Percentiles rank a stretch among this genome's conserved stretches.
phyloP scores from a whole-genome alignment of 2,797 vertebrate genomes.

The Sebastes reedi region DNA sequence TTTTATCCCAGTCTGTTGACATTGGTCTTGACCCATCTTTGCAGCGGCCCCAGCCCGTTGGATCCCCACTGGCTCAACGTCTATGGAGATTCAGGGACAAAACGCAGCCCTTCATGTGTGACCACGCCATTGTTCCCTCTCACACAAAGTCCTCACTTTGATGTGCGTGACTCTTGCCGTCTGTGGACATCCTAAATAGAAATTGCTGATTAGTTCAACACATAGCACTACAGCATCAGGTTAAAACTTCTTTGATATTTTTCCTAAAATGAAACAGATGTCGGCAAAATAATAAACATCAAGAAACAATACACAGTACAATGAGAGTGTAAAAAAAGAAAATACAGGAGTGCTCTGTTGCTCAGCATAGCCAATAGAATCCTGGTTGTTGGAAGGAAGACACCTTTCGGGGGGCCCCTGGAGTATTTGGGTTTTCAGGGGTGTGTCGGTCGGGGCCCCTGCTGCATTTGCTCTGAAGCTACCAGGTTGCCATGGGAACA shows the following conservation, averaged over 20 bases:
- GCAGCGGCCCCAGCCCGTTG: conserved; percentile 14
- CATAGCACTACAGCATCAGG: background rate
- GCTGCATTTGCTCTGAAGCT: conserved; percentile 78
- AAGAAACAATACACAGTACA: background rate
- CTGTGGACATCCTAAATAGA: background rate
- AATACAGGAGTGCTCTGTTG: background rate
- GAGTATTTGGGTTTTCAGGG: conserved; percentile 13
- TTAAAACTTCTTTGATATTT: background rate
- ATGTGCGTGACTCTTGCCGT: conserved; percentile 64
- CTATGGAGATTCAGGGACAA: conserved; percentile 72
- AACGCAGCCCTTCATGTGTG: conserved; percentile 84
- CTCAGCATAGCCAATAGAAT: background rate
- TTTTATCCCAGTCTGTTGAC: background rate
- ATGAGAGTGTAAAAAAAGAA: background rate
- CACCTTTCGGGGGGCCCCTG: conserved; percentile 4
- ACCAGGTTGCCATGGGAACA: conserved; percentile 87
- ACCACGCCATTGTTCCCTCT: conserved; percentile 82
- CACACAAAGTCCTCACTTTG: conserved; percentile 85
- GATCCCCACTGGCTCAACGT: conserved; percentile 33
- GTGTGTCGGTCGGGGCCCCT: conserved; percentile 8
- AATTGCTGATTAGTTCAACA: background rate
- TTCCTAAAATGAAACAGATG: background rate
- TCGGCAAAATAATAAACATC: background rate
- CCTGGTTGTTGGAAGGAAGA: background rate
- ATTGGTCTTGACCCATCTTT: conserved; percentile 29